Percentiles rank a stretch among this genome's conserved stretches.
These are phyloP conservation scores for Parazoanthus darwini DNA, from an alignment of 92 coral and sea anemone species.

Conservation along the genomic window DNA sequence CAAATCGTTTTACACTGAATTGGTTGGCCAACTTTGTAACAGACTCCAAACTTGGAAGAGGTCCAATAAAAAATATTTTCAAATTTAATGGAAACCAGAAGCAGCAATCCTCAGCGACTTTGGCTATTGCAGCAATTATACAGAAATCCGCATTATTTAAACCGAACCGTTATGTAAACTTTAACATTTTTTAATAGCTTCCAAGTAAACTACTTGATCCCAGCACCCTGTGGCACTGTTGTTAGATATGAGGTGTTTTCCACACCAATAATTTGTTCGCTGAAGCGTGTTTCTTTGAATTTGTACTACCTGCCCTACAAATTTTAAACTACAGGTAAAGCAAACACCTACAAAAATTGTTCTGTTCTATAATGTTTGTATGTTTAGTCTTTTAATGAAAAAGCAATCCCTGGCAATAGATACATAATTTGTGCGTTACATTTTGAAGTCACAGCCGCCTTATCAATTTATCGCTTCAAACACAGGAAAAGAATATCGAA, in stretches of 20 bases:
- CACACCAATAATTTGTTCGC: background rate
- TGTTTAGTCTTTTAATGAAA: background rate
- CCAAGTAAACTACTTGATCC: background rate
- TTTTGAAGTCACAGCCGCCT: background rate
- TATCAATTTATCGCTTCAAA: background rate
- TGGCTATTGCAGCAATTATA: too few species aligned
- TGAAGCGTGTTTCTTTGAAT: background rate
- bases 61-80: too few species aligned
- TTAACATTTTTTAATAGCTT: background rate
- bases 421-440: background rate
- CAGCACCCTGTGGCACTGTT: background rate
- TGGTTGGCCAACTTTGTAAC: too few species aligned
- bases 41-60: too few species aligned
- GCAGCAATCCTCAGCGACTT: too few species aligned
- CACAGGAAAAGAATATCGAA: background rate
- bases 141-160: too few species aligned
- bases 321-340: background rate
- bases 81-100: too few species aligned
- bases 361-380: background rate
- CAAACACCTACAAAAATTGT: background rate
- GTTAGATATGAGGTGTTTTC: background rate
- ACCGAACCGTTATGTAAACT: too few species aligned
- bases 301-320: background rate
- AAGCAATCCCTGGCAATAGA: too few species aligned
- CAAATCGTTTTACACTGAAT: too few species aligned